Percentiles rank a stretch among this genome's conserved stretches.
Conservation (phyloP, 2,797 vertebrate genomes). For the Hyperoplus immaculatus region DNA sequence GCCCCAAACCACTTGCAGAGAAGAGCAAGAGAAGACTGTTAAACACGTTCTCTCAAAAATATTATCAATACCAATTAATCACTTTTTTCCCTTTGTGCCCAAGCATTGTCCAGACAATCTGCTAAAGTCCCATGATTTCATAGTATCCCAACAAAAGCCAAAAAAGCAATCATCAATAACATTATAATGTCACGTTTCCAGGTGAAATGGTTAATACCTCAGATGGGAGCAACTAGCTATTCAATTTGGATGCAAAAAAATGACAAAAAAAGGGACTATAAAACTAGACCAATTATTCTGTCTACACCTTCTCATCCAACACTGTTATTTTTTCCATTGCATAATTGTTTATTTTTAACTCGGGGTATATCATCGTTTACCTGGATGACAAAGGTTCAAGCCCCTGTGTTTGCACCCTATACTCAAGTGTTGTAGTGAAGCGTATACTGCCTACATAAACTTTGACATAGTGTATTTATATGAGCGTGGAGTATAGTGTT, state of each 20-base stretch:
- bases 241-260: not conserved
- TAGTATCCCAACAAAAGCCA: not conserved
- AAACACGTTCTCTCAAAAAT: too few relatives aligned
- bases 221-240: not conserved
- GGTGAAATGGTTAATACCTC: not conserved
- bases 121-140: not conserved
- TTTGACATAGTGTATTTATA: conserved; percentile 32
- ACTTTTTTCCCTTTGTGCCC: not conserved
- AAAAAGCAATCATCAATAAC: not conserved
- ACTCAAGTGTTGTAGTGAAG: conserved; percentile 47
- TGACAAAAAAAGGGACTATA: not conserved
- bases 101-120: not conserved
- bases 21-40: too few relatives aligned
- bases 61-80: too few relatives aligned
- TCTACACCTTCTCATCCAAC: not conserved
- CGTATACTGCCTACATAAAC: conserved; percentile 36
- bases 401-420: conserved; percentile 8
- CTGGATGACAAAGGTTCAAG: conserved; percentile 16
- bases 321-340: not conserved
- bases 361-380: conserved; percentile 21
- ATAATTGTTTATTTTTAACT: conserved; percentile 17
- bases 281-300: not conserved
- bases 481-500: conserved; percentile 30
- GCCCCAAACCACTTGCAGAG: too few relatives aligned
- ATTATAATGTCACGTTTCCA: conserved; percentile 14